A percentile compares a stretch with the other conserved stretches of the same genome.
Conservation (phyloP, 2,888 invertebrate species). For the Aspidiotus destructor region DNA sequence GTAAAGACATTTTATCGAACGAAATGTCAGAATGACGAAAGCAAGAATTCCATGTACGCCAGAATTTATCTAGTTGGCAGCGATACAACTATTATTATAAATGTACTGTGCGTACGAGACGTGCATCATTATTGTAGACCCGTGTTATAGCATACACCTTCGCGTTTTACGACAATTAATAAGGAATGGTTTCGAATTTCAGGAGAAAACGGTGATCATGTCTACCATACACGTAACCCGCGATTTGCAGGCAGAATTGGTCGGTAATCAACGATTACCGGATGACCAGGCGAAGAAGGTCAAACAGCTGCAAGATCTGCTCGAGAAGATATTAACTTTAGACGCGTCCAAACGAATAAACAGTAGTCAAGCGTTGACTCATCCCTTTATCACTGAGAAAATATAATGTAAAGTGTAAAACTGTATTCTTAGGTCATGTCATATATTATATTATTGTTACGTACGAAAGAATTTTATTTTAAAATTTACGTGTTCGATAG, state of each 20-base stretch:
- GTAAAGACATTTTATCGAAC: no score
- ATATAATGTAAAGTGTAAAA: conserved; percentile 46
- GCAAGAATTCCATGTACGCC: no score
- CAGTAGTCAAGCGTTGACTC: conserved; percentile 86
- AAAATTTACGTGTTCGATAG: no score
- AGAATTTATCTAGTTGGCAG: no score
- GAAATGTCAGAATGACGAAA: no score
- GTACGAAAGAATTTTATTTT: no score
- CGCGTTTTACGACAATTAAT: background rate
- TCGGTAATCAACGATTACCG: conserved; percentile 78
- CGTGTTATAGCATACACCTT: no score
- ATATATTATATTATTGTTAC: no score
- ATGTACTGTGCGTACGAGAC: no score
- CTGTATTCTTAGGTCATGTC: background rate
- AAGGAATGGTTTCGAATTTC: conserved; percentile 39
- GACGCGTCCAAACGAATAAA: conserved; percentile 87
- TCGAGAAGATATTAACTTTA: conserved; percentile 82
- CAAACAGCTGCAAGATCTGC: conserved; percentile 77
- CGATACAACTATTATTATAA: no score
- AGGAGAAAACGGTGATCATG: conserved; percentile 97
- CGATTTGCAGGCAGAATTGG: conserved; percentile 77
- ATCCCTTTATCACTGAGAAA: conserved; percentile 93
- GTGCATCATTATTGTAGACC: no score
- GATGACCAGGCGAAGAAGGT: conserved; percentile 85
- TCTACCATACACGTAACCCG: conserved; percentile 76